Evolutionary conservation across 2,888 invertebrate species (phyloP), one percentile per base, ranked within the genome.

Genomic region (Plusia festucae): DNA sequence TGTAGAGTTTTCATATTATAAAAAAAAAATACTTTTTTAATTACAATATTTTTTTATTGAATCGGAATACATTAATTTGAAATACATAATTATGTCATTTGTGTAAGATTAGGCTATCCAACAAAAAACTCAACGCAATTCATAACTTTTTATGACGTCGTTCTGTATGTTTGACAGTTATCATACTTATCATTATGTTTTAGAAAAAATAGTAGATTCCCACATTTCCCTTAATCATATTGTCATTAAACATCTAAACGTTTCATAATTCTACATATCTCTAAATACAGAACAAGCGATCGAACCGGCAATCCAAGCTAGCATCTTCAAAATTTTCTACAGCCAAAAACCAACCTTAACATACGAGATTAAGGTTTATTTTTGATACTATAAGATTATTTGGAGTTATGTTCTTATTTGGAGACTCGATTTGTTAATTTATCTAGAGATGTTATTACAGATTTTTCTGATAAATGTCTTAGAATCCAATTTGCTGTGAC

Each of bases 401-500:
- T 18, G 4, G 18, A 60, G n/a, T 51, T 76, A 62, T 1, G 52
- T 40, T 59, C 40, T 53, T 65, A 65, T 70, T 59, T 30, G 53
- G 60, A 65, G 32, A 55, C 57, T 34, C 59, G 46, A 70, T 67
- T 68, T 53, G 79, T 82, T 82, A 85, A 86, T 83, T 81, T 82
- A 85, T 87, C 82, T 80, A 82, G 78, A 67, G 81, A 81, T 73
- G 81, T 84, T 83, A 85, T 85, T 83, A 88, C 82, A 83, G 85
- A 85, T 86, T 86, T 85, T 79, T 81, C 76, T 80, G 83, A 85
- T 87, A 85, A 86, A 85, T 84, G 80, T 78, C 76, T 82, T 68
- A 81, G 79, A 85, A 86, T 83, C 86, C 85, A 88, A 90, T 89
- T 88, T 87, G 85, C 86, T 85, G 67, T 79, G 81, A 85, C 83